Base-by-base conservation (phyloP, 2,797 vertebrate species). In the Cyprinodon diabolis region DNA sequence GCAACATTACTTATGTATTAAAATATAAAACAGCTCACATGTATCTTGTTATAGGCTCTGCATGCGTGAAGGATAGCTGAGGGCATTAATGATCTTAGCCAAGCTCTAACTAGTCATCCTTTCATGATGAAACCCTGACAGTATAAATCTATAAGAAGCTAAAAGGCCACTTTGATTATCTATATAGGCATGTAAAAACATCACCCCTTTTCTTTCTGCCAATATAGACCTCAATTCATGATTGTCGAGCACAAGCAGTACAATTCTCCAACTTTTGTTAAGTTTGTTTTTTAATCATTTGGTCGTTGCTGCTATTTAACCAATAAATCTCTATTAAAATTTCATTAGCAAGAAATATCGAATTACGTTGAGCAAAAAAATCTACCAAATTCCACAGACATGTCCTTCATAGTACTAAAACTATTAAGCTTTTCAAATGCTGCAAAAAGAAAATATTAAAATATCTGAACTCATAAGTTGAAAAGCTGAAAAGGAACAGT, bases 21-120 rank as follows among this genome's bases (percentile, higher is more conserved):
- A 45, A 68, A 45, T 23, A 56, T 58, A 37, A 51, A 58, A 52
- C 56, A 70, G 51, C 66, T 74, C 48, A 48, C 68, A 69, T 75
- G 74, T 13, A 71, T 81, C 75, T 63, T 48, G 74, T 74, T 68
- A 52, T 19, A 55, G 40, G 56, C 57, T 68, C 40, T 58, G 57
- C 40, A 57, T 47, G 67, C 37, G 23, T 15, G 73, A 48, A 45
- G 66, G 69, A 71, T 76, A 56, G 54, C 47, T 74, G 21, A 30
- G 47, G 45, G 56, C 60, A 75, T 72, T 76, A 75, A 57, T 52
- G 52, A 76, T 70, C 62, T 77, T 62, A 62, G 69, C 12, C 35
- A 54, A 71, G 37, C 63, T 72, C 9, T 54, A 52, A 58, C 54
- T 60, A 55, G 40, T 70, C 75, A 75, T 71, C 51, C 3, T 45